Evolutionary conservation across 2,113 vertebrate species (phyloP), one percentile per base, ranked within the genome.

Genomic region (Corythoichthys intestinalis): DNA sequence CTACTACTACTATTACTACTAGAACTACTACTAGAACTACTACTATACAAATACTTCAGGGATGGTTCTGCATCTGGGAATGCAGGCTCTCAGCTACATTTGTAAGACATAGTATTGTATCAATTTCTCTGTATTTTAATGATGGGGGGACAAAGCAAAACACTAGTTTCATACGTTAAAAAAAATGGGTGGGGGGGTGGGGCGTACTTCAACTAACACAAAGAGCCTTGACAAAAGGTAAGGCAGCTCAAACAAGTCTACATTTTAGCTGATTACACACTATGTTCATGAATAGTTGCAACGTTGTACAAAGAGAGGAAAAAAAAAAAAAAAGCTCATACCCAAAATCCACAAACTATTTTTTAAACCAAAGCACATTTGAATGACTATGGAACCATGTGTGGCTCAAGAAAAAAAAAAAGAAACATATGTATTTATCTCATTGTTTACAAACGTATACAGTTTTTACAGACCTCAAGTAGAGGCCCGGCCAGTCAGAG

Each of bases 311-410:
- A 91, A 91, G 85, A 90, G 85, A 74, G 83, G 81, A 76, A 76
- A 84, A 87, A 65, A 78, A 87, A 65, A 78, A 54, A 91, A 91
- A 88, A 93, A 96, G 94, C 95, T 96, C 95, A 95, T 94, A 96
- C 92, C 96, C 95, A 96, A 63, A 97, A 98, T 96, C 92, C 95
- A 95, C 94, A 93, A 96, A 94, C 93, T 98, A 95, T 98, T 97
- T 98, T 97, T 97, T 97, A 98, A 97, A 98, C 96, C 96, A 98
- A 98, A 98, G 95, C 95, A 97, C 95, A 98, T 98, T 96, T 96
- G 94, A 94, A 95, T 94, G 93, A 95, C 93, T 92, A 94, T 93
- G 89, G 92, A 95, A 97, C 94, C 94, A 92, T 94, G 92, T 94
- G 89, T 94, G 93, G 94, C 94, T 96, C 94, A 93, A 93, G 94